These are phyloP conservation scores for Ceyx melanurus DNA, from an alignment of 2,113 vertebrate genomes.

Conservation along the genomic window DNA sequence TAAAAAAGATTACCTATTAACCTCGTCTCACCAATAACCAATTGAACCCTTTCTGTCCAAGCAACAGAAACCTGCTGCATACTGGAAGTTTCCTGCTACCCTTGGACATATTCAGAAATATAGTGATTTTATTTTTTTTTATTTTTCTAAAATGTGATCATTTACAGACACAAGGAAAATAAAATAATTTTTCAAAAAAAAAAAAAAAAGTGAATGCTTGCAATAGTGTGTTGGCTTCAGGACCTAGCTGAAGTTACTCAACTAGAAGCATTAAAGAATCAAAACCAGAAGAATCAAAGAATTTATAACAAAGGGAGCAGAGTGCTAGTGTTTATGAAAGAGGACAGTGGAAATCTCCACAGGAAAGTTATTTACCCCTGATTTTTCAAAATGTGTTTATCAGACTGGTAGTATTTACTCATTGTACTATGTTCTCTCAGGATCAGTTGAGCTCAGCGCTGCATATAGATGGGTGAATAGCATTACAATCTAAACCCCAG, in stretches of 20 bases:
- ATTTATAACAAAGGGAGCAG: neutral
- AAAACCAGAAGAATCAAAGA: slow-evolving; percentile 21
- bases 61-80: neutral
- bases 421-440: neutral
- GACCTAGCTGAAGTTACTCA: neutral
- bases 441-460: neutral
- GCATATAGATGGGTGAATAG: neutral
- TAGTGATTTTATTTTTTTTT: neutral
- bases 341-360: neutral
- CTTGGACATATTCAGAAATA: neutral
- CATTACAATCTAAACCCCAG: neutral
- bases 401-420: neutral
- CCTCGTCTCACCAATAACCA: neutral
- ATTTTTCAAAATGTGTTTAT: neutral
- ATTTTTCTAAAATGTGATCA: neutral
- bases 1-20: neutral
- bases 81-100: neutral
- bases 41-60: neutral
- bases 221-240: neutral
- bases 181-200: neutral
- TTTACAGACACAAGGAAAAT: neutral
- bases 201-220: neutral
- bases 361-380: neutral
- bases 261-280: neutral
- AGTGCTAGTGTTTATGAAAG: neutral